Percentiles rank a stretch among this genome's conserved stretches.
Conservation (phyloP, 2,888 invertebrate species). For the Boloria euphrosyne region DNA sequence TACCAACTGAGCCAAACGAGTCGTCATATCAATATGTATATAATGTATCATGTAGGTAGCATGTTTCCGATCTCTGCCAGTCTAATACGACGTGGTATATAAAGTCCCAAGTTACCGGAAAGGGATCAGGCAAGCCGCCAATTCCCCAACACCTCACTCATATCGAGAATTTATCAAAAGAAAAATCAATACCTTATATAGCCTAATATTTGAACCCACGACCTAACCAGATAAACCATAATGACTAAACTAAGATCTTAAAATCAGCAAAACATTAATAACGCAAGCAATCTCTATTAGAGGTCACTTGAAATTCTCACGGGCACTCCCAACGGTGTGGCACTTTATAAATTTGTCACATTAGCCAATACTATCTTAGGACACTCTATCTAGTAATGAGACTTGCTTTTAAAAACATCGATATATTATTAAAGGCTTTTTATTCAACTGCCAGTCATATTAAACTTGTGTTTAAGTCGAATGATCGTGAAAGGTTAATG, state of each 20-base stretch:
- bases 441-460: not conserved
- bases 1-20: too few species aligned
- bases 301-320: slow-evolving; percentile 68
- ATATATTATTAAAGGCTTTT: not conserved
- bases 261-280: slow-evolving; percentile 53
- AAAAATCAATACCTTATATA: too few species aligned
- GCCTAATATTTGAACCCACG: too few species aligned
- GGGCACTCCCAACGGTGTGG: slow-evolving; percentile 57
- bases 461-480: not conserved
- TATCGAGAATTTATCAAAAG: too few species aligned
- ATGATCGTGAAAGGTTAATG: slow-evolving; percentile 14
- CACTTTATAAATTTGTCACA: slow-evolving; percentile 72
- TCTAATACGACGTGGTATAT: too few species aligned
- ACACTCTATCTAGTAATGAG: slow-evolving; percentile 38
- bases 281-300: slow-evolving; percentile 64
- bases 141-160: too few species aligned
- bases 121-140: too few species aligned
- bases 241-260: not conserved
- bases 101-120: too few species aligned
- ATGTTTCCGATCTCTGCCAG: too few species aligned
- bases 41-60: too few species aligned
- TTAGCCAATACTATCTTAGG: slow-evolving; percentile 43
- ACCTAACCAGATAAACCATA: not conserved
- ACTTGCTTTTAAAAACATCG: slow-evolving; percentile 5
- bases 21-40: too few species aligned